Base-by-base conservation (phyloP, 2,888 invertebrate genomes). In the Himalopsyche japonica region DNA sequence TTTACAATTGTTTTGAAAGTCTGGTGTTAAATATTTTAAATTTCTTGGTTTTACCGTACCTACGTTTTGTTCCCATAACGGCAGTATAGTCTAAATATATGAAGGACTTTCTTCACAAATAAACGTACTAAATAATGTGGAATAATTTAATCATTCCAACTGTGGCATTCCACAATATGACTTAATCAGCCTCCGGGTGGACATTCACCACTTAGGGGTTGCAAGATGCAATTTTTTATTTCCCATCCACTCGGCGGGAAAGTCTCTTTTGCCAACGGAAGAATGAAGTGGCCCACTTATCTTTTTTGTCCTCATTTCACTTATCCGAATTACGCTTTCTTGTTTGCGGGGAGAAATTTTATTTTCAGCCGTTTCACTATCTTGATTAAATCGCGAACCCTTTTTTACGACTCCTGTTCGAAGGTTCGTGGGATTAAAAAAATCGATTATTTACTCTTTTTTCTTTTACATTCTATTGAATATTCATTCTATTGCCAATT, bases 221-320 rank as follows among this genome's bases (percentile, higher is more conserved):
- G 76, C 76, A 76, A 32, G 76, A 76, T 76, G 76, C 76, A 76
- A 76, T 76, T 76, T 76, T 76, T 76, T 76, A 76, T 76, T 15
- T 32, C 34, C 30, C 32, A n/a, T 8, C 20, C 57, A 20, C 20
- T 3, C 76, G 0, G 1, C 76, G 76, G n/a, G 34, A 43, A 78
- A 37, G 34, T 43, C 34, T 37, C 78, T 18, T 20, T 18, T 32
- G 34, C 78, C 43, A 57, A 20, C 57, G 57, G 20, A 57, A 78
- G 78, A 43, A 78, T 43, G 43, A 37, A 78, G 78, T 78, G 78
- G 34, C n/a, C 78, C 78, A 78, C 78, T 78, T 78, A 78, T 78
- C 78, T 78, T 78, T 78, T 78, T 43, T 43, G 78, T 37, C 20
- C 78, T 78, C 78, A 24, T 78, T 43, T 78, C 37, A 78, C 78